Evolutionary conservation across 2,797 vertebrate genomes (phyloP).

Genomic region (Myripristis murdjan): DNA sequence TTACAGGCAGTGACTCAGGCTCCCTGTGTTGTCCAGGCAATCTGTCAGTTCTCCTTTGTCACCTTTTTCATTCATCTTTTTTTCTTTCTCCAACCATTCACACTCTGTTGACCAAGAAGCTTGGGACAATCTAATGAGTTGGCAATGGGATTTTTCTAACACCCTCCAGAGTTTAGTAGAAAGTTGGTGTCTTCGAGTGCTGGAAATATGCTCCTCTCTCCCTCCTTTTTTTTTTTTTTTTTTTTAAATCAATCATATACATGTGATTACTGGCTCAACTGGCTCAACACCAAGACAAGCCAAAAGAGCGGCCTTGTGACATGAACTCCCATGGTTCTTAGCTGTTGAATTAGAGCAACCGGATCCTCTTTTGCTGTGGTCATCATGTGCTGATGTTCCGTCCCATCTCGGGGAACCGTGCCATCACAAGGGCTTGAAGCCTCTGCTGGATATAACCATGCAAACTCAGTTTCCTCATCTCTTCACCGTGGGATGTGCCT

Average conservation of each 20-base stretch:
- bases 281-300: slow-evolving; percentile 51
- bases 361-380: slow-evolving; percentile 38
- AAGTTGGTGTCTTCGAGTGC: slow-evolving; percentile 45
- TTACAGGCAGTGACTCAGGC: slow-evolving; percentile 91
- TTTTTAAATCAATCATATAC: slow-evolving; percentile 18
- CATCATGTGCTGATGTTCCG: slow-evolving; percentile 40
- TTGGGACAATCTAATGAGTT: slow-evolving; percentile 69
- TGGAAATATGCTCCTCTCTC: slow-evolving; percentile 45
- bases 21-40: slow-evolving; percentile 50
- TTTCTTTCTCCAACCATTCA: slow-evolving; percentile 39
- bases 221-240: background rate
- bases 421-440: slow-evolving; percentile 62
- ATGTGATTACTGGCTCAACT: slow-evolving; percentile 58
- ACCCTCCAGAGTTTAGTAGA: slow-evolving; percentile 24
- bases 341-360: slow-evolving; percentile 43
- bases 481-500: slow-evolving; percentile 62
- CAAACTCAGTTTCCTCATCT: slow-evolving; percentile 42
- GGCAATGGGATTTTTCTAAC: slow-evolving; percentile 36
- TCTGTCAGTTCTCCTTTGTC: slow-evolving; percentile 56
- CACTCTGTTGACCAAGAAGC: slow-evolving; percentile 66
- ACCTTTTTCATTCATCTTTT: slow-evolving; percentile 57
- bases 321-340: slow-evolving; percentile 42
- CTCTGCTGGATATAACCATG: slow-evolving; percentile 61
- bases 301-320: slow-evolving; percentile 57
- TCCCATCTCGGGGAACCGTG: slow-evolving; percentile 38